Percentiles rank a stretch among this genome's conserved stretches.
These are phyloP conservation scores for Hyppa rectilinea DNA, from an alignment of 2,888 invertebrate genomes.

Conservation along the genomic window DNA sequence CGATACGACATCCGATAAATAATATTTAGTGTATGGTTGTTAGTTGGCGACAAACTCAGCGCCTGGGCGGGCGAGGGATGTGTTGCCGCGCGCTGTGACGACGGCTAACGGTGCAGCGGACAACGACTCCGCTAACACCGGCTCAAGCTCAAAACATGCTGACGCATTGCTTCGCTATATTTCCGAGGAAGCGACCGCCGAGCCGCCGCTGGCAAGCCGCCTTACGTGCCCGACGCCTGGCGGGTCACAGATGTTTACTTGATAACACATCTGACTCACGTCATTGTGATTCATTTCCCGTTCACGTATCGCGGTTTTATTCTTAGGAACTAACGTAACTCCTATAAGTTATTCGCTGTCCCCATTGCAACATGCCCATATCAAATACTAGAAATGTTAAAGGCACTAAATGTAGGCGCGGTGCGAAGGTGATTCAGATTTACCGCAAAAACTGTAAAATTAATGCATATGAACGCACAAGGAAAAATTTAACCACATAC, in stretches of 20 bases:
- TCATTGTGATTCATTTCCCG: constrained; percentile 81
- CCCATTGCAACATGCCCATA: constrained; percentile 44
- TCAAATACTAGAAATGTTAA: constrained; percentile 28
- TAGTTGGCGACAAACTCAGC: constrained; percentile 49
- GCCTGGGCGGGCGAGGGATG: constrained; percentile 45
- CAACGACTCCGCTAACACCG: constrained; percentile 83
- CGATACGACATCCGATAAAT: neutral
- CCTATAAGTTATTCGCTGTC: constrained; percentile 56
- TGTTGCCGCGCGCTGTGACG: constrained; percentile 67
- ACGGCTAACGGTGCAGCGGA: constrained; percentile 85
- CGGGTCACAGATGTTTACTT: constrained; percentile 77
- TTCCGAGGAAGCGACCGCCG: constrained; percentile 75
- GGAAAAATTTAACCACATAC: constrained; percentile 21
- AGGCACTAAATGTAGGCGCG: constrained; percentile 19
- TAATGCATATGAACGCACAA: constrained; percentile 1
- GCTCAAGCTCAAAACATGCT: constrained; percentile 80
- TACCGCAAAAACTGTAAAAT: constrained; percentile 27
- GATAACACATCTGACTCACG: constrained; percentile 84
- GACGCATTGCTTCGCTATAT: constrained; percentile 79
- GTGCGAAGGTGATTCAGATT: constrained; percentile 48
- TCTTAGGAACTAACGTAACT: constrained; percentile 73
- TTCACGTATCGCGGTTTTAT: constrained; percentile 77
- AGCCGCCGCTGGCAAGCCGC: constrained; percentile 72
- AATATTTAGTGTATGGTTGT: constrained; percentile 35
- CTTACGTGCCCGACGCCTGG: constrained; percentile 75